These are phyloP conservation scores for Hippotragus niger DNA, from an alignment of 2,113 vertebrate genomes.

Conservation along the genomic window DNA sequence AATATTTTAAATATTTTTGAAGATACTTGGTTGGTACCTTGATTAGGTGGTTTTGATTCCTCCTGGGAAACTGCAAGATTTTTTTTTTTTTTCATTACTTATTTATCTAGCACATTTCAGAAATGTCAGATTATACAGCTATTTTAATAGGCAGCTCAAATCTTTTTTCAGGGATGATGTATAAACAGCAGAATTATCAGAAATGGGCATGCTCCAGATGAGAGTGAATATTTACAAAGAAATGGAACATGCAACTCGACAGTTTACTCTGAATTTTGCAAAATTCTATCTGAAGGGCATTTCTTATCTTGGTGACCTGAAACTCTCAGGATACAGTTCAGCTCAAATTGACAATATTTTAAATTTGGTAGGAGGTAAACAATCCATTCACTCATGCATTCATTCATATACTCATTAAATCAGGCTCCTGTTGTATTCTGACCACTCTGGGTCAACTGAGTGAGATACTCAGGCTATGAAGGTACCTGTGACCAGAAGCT, in stretches of 20 bases:
- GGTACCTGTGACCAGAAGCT: neutral
- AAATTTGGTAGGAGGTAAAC: neutral
- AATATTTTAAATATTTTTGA: neutral
- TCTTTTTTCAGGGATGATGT: conserved; percentile 52
- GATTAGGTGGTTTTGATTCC: neutral
- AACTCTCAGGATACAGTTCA: neutral
- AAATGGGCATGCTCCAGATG: conserved; percentile 54
- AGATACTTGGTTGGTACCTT: neutral
- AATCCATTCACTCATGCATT: neutral
- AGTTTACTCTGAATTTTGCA: conserved; percentile 27
- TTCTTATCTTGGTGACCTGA: conserved; percentile 15
- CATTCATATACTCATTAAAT: neutral
- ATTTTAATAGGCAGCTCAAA: conserved; percentile 55
- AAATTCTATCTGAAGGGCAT: neutral
- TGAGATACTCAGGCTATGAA: neutral
- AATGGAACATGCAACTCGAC: conserved; percentile 33
- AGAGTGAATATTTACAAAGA: conserved; percentile 47
- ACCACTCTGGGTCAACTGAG: neutral
- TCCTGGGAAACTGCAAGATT: neutral
- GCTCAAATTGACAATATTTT: neutral
- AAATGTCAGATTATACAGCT: conserved; percentile 44
- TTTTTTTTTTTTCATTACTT: conserved; percentile 52
- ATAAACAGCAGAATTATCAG: conserved; percentile 71
- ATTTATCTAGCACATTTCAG: conserved; percentile 20
- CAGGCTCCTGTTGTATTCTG: neutral